Evolutionary conservation across 2,888 invertebrate species (phyloP), one percentile per base, ranked within the genome.

Genomic region (Koerneria pararmatus): DNA sequence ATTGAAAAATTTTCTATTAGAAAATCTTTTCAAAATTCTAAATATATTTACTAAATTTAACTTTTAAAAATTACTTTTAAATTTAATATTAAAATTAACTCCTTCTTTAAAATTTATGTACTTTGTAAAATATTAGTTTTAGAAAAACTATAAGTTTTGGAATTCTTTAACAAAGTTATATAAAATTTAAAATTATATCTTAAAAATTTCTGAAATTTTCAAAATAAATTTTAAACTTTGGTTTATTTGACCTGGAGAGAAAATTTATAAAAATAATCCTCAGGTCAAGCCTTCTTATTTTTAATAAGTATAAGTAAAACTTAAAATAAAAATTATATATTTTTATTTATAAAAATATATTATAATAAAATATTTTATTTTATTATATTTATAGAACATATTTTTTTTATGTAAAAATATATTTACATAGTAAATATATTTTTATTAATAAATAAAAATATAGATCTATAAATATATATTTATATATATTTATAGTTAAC

Each of bases 181-280:
- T 73, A 35, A 67, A 72, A 67, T 31, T 71, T 64, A 67, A 74
- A n/a, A 67, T 72, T 70, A 70, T 72, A 72, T 22, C 71, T 27
- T 46, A 68, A 70, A 22, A 73, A 66, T 58, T 74, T n/a, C n/a
- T 63, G 75, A 70, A 71, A 74, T 69, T 71, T 72, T 70, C n/a
- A n/a, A 72, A 71, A 74, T 74, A 67, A 62, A 61, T 74, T 70
- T 74, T 71, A 74, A 72, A 73, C 74, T 74, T 69, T 75, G 71
- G 72, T 67, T 63, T 65, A 73, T 75, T 74, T 74, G 74, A 71
- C 67, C 66, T 75, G 74, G 74, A 75, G 71, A 74, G 74, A 70
- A 75, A 72, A 72, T 74, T 72, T 69, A 69, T 69, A 73, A 66
- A n/a, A n/a, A n/a, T n/a, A n/a, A n/a, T n/a, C n/a, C n/a, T n/a